Percentiles rank a stretch among this genome's conserved stretches.
Evolutionary conservation across 1,140 invertebrate genomes (phyloP).

Genomic region (Nephila pilipes): DNA sequence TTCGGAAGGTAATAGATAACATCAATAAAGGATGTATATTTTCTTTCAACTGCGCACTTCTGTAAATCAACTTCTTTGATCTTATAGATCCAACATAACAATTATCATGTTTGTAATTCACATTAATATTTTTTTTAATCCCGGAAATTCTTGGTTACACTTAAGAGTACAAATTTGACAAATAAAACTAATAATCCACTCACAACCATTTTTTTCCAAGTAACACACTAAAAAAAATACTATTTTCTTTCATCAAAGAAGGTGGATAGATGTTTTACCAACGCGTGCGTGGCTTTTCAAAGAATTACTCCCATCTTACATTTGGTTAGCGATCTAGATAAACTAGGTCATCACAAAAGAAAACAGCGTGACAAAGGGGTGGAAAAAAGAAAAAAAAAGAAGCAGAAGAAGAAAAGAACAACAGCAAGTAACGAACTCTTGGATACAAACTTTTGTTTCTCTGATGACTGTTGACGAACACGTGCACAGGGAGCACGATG

Average conservation of each 20-base stretch:
- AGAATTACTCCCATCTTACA: background rate
- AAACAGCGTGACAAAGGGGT: background rate
- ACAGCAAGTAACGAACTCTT: slow-evolving; percentile 11
- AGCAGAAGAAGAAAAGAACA: no score
- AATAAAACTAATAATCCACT: no score
- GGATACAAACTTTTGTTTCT: slow-evolving; percentile 18
- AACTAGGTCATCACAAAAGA: slow-evolving; percentile 10
- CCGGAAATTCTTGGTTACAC: no score
- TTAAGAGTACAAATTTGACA: no score
- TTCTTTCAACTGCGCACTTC: no score
- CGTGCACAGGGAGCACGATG: slow-evolving; percentile 1
- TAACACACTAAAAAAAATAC: background rate
- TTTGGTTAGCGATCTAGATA: background rate
- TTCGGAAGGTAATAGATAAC: no score
- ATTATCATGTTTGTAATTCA: background rate
- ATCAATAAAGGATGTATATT: no score
- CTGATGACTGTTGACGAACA: slow-evolving; percentile 34
- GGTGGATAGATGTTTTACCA: background rate
- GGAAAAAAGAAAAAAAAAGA: background rate
- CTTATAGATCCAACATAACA: background rate
- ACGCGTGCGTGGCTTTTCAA: background rate
- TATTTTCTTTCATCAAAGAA: background rate
- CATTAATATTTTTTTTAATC: no score
- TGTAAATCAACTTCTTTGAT: background rate
- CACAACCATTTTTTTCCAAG: background rate